Base-by-base conservation (phyloP, 2,797 vertebrate species). In the Chloroceryle amazona region DNA sequence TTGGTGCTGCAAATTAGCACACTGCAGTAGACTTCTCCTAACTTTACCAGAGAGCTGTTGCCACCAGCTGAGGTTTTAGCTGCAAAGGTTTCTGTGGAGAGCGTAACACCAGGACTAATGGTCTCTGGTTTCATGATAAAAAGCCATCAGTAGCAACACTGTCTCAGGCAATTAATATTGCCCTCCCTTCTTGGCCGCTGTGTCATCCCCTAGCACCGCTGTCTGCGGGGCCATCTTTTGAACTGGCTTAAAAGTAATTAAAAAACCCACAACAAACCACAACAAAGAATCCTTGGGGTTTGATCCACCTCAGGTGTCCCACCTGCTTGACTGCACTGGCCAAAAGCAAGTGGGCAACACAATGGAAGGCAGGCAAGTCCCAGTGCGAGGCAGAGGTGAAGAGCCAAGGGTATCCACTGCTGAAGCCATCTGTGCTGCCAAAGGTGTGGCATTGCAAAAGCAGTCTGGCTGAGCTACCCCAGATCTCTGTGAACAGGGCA, bases 1-100 rank as follows among this genome's bases (percentile, higher is more conserved):
- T 41, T 93, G 81, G 66, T 93, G 86, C 90, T 95, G 83, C 52
- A 71, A 85, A 96, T 89, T 42, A 86, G n/a, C 75, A 44, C 42
- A 35, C 37, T 29, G 52, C 31, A 33, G 42, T n/a, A 66, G 63
- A 67, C 33, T 73, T 54, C 55, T 81, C 35, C 47, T 41, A 52
- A 42, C 78, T 75, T 52, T 7, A 60, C 6, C 35, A 71, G 62
- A n/a, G 61, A 83, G 49, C 25, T 86, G 65, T 23, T 79, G 60
- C 70, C 75, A 58, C 55, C 88, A 75, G 86, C 51, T 85, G 62
- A 89, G 51, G 51, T 37, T 73, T 72, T 14, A 73, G 21, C 58
- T 84, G 70, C 63, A 75, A 51, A 90, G 47, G 55, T 52, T 92
- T 67, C 70, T 62, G 62, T 39, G 79, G 76, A 11, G 42, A 76